phyloP scores from a whole-genome alignment of 2,888 invertebrate species.

The Penaeus monodon region DNA sequence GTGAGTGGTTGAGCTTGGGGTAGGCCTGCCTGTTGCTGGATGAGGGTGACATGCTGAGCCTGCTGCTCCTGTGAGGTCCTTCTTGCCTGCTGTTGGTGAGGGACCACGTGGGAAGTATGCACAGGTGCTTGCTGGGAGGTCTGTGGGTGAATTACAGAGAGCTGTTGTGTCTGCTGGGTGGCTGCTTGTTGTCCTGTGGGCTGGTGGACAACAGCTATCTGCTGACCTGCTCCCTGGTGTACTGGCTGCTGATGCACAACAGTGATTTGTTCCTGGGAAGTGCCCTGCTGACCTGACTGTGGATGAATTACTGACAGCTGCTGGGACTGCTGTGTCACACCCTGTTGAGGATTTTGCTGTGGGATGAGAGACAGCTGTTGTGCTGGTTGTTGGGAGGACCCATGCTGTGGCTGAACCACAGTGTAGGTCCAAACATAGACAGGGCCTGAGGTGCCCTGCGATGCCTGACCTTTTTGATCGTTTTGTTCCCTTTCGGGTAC shows the following conservation, averaged over 20 bases:
- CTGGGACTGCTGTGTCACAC: conserved; percentile 8
- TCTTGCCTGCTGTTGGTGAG: too few species aligned
- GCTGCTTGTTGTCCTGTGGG: not conserved
- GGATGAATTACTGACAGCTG: conserved; percentile 30
- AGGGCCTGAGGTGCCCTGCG: conserved; percentile 31
- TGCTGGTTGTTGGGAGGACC: conserved; percentile 10
- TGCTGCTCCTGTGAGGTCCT: too few species aligned
- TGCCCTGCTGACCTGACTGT: conserved; percentile 13
- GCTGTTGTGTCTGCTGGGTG: too few species aligned
- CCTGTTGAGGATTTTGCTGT: not conserved
- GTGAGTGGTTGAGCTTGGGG: too few species aligned
- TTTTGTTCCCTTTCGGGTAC: conserved; percentile 11
- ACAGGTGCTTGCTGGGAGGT: too few species aligned
- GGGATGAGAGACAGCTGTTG: conserved; percentile 36
- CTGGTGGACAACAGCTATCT: not conserved
- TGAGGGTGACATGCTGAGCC: too few species aligned
- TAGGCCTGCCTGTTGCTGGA: too few species aligned
- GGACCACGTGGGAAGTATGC: too few species aligned
- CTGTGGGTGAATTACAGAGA: too few species aligned
- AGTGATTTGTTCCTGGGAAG: conserved; percentile 1
- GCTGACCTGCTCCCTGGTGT: conserved; percentile 31
- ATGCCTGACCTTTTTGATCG: too few species aligned
- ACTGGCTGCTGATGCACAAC: conserved; percentile 19
- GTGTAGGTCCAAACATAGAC: conserved; percentile 54
- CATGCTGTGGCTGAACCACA: conserved; percentile 42